Evolutionary conservation across 2,113 vertebrate species (phyloP), one percentile per base, ranked within the genome.

Genomic region (Proterorhinus semilunaris): DNA sequence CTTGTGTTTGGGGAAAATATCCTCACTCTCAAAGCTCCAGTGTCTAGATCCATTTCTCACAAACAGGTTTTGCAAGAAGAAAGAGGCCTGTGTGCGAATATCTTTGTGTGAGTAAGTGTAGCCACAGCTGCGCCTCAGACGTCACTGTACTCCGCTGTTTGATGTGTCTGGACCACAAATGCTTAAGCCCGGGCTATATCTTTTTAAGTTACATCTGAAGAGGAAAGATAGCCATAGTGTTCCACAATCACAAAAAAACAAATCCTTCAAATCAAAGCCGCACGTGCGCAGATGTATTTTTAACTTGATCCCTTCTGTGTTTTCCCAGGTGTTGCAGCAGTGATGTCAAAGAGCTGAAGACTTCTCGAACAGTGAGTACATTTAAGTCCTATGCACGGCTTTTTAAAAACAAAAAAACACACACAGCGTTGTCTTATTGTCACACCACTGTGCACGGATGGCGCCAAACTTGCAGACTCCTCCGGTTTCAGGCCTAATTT

Each of bases 331-430:
- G 93, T 91, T 89, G 79, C 82, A 94, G 90, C 89, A 93, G 94
- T 94, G 86, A 94, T 96, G 95, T 93, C 92, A 91, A 93, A 93
- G 92, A 93, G 94, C 84, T 98, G 95, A 96, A 92, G 87, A 80
- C 88, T 16, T 79, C 93, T 90, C 89, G 91, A 90, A 86, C 92
- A 94, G 95, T 97, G 89, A 97, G 95, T 93, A 77, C 64, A 50
- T 36, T 12, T 12, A 58, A 43, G 5, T 61, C 58, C 43, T n/a
- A 61, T 61, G 42, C 11, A 42, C 66, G 72, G 71, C 77, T 78
- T 82, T 80, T 53, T 21, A 2, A 21, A 21, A 44, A 57, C 72
- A 71, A 86, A 11, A 11, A 50, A 66, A 72, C 69, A 65, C 27
- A 36, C 27, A 36, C 27, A 36, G 27, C 27, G 27, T 36, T 17